Evolutionary conservation across 2,797 vertebrate genomes (phyloP).

Genomic region (Monodelphis domestica): DNA sequence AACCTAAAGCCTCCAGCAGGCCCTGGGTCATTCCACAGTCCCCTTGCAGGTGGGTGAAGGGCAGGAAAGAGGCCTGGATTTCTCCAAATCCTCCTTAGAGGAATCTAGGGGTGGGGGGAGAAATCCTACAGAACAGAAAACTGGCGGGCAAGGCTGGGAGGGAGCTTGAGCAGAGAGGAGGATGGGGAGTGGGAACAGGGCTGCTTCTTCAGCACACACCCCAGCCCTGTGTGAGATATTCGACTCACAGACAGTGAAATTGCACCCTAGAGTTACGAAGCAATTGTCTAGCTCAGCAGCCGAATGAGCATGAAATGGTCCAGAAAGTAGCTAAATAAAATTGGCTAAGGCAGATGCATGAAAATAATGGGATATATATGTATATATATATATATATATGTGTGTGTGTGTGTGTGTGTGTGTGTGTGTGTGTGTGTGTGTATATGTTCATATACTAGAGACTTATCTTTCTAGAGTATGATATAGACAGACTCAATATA

Average conservation of each 20-base stretch:
- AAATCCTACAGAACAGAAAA: neutral
- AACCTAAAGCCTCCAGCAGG: neutral
- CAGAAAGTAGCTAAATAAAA: conserved; percentile 83
- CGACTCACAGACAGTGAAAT: conserved; percentile 83
- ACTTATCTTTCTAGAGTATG: neutral
- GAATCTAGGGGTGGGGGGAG: neutral
- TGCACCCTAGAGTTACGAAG: conserved; percentile 85
- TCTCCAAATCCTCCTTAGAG: neutral
- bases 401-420: rapidly evolving
- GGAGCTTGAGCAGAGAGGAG: neutral
- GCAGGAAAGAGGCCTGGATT: neutral
- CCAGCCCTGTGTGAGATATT: conserved; percentile 26
- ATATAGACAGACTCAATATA: neutral
- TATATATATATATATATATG: no score
- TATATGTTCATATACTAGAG: neutral
- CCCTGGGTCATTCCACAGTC: neutral
- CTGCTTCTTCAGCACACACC: neutral
- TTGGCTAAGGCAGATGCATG: conserved; percentile 77
- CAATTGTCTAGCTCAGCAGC: conserved; percentile 85
- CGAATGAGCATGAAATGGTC: conserved; percentile 84
- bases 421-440: neutral
- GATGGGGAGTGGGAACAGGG: rapidly evolving
- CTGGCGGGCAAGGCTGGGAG: neutral
- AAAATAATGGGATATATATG: conserved; percentile 73
- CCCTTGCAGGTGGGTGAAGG: neutral